Evolutionary conservation across 2,797 vertebrate genomes (phyloP).

Genomic region (Melopsittacus undulatus): DNA sequence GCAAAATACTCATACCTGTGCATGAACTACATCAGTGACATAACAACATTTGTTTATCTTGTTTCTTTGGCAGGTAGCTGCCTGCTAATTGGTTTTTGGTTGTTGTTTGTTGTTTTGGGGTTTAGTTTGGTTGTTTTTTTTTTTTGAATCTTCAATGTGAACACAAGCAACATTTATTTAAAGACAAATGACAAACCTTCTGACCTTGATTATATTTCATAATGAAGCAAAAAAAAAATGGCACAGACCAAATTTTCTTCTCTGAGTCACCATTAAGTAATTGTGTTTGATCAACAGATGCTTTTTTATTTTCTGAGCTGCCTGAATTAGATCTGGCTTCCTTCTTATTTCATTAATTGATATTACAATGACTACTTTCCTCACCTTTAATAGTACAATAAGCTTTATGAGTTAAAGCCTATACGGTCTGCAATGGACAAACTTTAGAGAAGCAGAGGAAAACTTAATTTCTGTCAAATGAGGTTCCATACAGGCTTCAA

Average conservation of each 20-base stretch:
- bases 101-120: background rate
- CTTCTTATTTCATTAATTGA: slow-evolving; percentile 7
- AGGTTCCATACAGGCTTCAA: background rate
- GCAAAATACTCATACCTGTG: background rate
- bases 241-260: background rate
- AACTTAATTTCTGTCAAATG: background rate
- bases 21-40: background rate
- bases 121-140: background rate
- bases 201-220: background rate
- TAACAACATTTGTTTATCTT: background rate
- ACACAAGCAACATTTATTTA: background rate
- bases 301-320: background rate
- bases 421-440: background rate
- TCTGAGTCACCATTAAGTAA: background rate
- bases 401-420: background rate
- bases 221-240: background rate
- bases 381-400: background rate
- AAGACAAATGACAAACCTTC: background rate
- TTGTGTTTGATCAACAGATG: background rate
- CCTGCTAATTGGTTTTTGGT: background rate
- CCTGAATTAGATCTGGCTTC: background rate
- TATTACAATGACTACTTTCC: background rate
- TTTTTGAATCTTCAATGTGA: background rate
- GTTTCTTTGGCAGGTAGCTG: background rate
- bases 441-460: background rate